phyloP scores from a whole-genome alignment of 1,140 invertebrate species.

The Drosophila erecta region DNA sequence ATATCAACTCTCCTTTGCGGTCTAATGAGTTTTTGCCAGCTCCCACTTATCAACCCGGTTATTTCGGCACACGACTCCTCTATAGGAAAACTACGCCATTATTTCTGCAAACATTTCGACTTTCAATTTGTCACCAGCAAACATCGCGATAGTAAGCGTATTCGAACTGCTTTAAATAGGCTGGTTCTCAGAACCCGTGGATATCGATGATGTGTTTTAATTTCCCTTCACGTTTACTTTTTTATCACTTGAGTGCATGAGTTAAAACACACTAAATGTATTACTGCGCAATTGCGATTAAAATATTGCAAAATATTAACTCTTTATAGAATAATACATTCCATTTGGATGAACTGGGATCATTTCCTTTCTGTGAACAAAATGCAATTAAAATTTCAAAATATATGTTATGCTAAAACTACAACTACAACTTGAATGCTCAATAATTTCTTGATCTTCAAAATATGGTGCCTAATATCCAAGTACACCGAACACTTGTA shows the following conservation, averaged over 20 bases:
- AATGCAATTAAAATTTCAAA: neutral
- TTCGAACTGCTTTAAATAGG: neutral
- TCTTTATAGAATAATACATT: too few relatives aligned
- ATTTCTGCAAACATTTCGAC: conserved; percentile 47
- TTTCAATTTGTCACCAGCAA: conserved; percentile 24
- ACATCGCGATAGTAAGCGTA: conserved; percentile 1
- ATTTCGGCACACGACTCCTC: conserved; percentile 47
- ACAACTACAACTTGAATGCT: too few relatives aligned
- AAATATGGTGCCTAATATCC: neutral
- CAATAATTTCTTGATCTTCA: too few relatives aligned
- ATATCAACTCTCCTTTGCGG: conserved; percentile 31
- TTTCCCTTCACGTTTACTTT: neutral
- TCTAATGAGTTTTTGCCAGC: conserved; percentile 50
- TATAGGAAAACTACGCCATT: conserved; percentile 43
- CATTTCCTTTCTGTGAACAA: neutral
- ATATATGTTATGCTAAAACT: too few relatives aligned
- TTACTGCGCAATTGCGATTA: neutral
- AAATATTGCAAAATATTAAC: neutral
- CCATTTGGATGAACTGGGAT: too few relatives aligned
- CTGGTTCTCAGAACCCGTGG: conserved; percentile 14
- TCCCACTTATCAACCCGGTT: conserved; percentile 46
- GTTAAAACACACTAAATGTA: neutral
- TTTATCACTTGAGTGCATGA: neutral
- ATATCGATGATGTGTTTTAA: neutral
- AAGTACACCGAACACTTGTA: neutral